Evolutionary conservation across 2,797 vertebrate genomes (phyloP).

Genomic region (Thalassophryne amazonica): DNA sequence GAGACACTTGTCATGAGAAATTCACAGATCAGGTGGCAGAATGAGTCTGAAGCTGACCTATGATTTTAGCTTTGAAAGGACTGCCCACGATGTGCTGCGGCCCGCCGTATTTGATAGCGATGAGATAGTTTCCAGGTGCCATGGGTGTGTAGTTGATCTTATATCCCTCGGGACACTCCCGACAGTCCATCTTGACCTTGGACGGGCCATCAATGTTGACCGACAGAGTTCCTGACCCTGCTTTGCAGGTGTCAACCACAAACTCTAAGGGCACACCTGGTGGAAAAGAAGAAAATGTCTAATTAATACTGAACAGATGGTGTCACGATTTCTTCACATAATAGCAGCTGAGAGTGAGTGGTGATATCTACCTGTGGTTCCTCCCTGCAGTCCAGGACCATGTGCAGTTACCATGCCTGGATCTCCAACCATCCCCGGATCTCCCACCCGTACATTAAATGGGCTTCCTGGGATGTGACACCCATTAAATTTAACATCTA

Average conservation of each 20-base stretch:
- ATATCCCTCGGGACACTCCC: conserved; percentile 91
- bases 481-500: conserved; percentile 94
- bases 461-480: conserved; percentile 95
- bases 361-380: conserved; percentile 83
- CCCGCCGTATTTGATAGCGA: conserved; percentile 95
- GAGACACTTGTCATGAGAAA: conserved; percentile 43
- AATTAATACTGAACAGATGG: not conserved
- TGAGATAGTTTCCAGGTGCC: conserved; percentile 97
- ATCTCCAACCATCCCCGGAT: conserved; percentile 88
- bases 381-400: conserved; percentile 88
- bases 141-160: conserved; percentile 93
- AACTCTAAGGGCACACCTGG: conserved; percentile 88
- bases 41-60: conserved; percentile 76
- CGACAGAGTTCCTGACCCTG: conserved; percentile 87
- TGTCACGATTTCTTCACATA: not conserved
- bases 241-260: conserved; percentile 89
- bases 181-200: conserved; percentile 96
- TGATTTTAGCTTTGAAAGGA: conserved; percentile 96
- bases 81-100: conserved; percentile 96
- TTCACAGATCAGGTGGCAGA: conserved; percentile 46
- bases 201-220: conserved; percentile 95
- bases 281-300: not conserved
- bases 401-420: conserved; percentile 93
- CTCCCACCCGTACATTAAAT: conserved; percentile 93
- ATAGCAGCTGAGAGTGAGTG: not conserved